Base-by-base conservation (phyloP, 2,113 vertebrate species). In the Raja brachyura region DNA sequence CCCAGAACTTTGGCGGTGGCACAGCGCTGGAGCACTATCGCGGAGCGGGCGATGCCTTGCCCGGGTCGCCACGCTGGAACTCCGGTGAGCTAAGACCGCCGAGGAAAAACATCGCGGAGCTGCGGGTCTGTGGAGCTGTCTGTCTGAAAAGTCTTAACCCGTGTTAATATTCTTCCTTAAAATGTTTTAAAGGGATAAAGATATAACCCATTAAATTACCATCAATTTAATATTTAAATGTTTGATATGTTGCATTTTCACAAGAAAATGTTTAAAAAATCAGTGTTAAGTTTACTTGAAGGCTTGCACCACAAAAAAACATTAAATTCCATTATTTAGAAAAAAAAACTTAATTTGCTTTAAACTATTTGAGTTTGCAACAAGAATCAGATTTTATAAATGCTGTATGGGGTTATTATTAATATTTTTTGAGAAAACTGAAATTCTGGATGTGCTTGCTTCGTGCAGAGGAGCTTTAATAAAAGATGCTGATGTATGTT, bases 401-500 rank as follows among this genome's bases (percentile, higher is more conserved):
- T 11, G 33, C 18, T 92, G 66, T 5, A 11, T 73, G 48, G 20
- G 68, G 25, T 92, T 39, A 73, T 74, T 22, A 73, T 70, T 90
- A 70, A 70, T 16, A 66, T 48, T 48, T 68, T 90, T 90, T 74
- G 33, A 73, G 33, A 7, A 73, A 73, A 73, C 68, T 70, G 7
- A 59, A 85, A 25, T 85, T 56, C 54, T 85, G 54, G 56, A 54
- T 56, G 75, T 28, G 2, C 22, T 83, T 83, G 66, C 31, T 73
- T 92, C 28, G 20, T 92, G 66, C 22, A 13, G 59, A 74, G 54
- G 48, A 54, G 90, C 39, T 92, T 54, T 92, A 92, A 73, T 92
- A 54, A 92, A 92, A 73, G 66, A 92, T 73, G 90, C 25, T 92
- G 22, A 70, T 28, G 90, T 73, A 92, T 92, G 90, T 92, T 92